A percentile compares a stretch with the other conserved stretches of the same genome.
These are phyloP conservation scores for Cochlearius cochlearius DNA, from an alignment of 2,113 vertebrate genomes.

Conservation along the genomic window DNA sequence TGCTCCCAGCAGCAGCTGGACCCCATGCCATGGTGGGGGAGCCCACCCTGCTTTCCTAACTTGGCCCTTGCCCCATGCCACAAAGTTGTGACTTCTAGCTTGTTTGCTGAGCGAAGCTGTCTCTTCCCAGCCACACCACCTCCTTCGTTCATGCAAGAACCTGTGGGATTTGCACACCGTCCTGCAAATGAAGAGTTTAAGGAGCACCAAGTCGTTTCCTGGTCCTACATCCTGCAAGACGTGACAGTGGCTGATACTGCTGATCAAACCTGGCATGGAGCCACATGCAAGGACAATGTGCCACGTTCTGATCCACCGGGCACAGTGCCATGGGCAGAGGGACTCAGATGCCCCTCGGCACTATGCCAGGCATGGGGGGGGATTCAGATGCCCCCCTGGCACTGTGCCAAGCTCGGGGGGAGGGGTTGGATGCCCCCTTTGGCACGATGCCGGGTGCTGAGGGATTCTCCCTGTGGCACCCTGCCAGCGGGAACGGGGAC, in stretches of 20 bases:
- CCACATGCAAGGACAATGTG: slow-evolving; percentile 45
- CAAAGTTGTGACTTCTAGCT: neutral
- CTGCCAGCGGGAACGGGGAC: neutral
- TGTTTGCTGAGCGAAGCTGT: neutral
- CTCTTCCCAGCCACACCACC: neutral
- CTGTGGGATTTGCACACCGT: neutral
- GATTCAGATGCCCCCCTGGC: slow-evolving; percentile 45
- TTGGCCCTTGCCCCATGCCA: neutral
- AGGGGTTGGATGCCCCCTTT: neutral
- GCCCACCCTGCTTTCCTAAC: neutral
- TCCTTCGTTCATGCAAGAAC: fast-evolving
- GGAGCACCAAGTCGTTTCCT: neutral
- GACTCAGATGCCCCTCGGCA: slow-evolving; percentile 50
- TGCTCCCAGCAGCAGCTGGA: neutral
- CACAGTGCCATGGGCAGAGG: neutral
- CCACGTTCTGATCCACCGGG: neutral
- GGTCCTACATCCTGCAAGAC: neutral
- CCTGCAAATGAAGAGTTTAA: neutral
- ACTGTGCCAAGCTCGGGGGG: neutral
- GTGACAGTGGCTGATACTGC: neutral
- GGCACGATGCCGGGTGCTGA: neutral
- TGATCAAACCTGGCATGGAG: slow-evolving; percentile 55
- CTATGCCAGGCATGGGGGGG: neutral
- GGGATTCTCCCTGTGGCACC: slow-evolving; percentile 30
- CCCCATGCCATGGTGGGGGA: neutral